Conservation (phyloP, 1,140 invertebrate species). For the Triops cancriformis region DNA sequence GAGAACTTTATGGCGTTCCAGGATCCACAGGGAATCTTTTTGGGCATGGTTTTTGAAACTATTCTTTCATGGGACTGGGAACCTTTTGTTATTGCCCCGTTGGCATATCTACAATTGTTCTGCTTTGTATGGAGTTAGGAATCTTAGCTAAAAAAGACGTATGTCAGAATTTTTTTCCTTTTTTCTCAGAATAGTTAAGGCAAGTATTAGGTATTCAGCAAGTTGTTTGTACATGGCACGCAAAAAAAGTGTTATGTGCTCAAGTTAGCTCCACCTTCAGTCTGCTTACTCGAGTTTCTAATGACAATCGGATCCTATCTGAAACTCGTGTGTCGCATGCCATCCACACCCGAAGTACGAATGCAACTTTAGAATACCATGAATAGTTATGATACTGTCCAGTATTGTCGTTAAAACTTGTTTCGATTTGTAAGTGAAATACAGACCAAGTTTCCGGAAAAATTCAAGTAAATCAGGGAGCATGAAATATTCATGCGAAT, state of each 20-base stretch:
- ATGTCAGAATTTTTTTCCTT: not conserved
- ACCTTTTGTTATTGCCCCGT: not conserved
- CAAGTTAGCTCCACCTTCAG: not conserved
- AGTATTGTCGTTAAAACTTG: no score
- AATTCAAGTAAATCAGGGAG: no score
- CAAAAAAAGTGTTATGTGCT: not conserved
- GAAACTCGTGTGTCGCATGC: not conserved
- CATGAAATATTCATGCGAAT: no score
- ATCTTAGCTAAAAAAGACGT: not conserved
- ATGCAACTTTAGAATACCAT: not conserved
- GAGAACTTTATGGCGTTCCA: conserved; percentile 10
- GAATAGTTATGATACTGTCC: not conserved
- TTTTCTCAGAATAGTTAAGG: not conserved
- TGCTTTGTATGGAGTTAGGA: not conserved
- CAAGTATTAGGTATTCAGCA: no score
- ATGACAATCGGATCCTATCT: not conserved
- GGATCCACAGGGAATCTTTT: conserved; percentile 4
- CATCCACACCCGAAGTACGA: not conserved
- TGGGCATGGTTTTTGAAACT: conserved; percentile 2
- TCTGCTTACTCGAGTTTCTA: not conserved
- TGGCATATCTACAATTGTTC: not conserved
- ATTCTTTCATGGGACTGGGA: not conserved
- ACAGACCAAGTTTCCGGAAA: no score
- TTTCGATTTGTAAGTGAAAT: no score
- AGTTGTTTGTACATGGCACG: not conserved